A percentile compares a stretch with the other conserved stretches of the same genome.
Conservation (phyloP, 2,113 vertebrate genomes). For the Cervus canadensis region DNA sequence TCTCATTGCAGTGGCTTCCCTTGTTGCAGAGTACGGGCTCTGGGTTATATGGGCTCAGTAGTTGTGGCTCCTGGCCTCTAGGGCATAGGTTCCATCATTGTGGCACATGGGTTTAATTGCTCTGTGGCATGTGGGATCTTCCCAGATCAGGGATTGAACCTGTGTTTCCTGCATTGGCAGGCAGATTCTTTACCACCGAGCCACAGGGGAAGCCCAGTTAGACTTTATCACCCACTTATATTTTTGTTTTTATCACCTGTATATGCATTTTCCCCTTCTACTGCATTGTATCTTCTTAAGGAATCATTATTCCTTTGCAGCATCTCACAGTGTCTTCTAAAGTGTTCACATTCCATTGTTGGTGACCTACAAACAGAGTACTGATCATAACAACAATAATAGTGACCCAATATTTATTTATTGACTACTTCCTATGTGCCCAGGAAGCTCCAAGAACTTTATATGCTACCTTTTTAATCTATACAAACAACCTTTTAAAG, state of each 20-base stretch:
- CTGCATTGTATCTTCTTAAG: neutral
- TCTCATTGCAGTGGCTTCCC: neutral
- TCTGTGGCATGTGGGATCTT: neutral
- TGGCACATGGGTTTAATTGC: neutral
- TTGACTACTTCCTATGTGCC: neutral
- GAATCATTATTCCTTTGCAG: neutral
- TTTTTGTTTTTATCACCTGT: conserved; percentile 3
- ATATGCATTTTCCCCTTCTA: neutral
- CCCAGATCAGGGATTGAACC: neutral
- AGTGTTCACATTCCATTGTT: neutral
- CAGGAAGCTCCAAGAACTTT: neutral
- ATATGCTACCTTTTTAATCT: neutral
- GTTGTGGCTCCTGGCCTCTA: neutral
- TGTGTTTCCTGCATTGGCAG: neutral
- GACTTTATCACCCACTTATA: neutral
- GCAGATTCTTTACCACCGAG: neutral
- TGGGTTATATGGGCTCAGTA: neutral
- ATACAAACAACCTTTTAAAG: neutral
- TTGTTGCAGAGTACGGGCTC: neutral
- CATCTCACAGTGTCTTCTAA: neutral
- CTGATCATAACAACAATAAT: neutral
- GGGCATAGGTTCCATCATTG: neutral
- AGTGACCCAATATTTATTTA: neutral
- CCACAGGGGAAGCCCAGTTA: neutral
- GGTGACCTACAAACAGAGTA: neutral